Base-by-base conservation (phyloP, 2,888 invertebrate genomes). In the Cephus spinipes region DNA sequence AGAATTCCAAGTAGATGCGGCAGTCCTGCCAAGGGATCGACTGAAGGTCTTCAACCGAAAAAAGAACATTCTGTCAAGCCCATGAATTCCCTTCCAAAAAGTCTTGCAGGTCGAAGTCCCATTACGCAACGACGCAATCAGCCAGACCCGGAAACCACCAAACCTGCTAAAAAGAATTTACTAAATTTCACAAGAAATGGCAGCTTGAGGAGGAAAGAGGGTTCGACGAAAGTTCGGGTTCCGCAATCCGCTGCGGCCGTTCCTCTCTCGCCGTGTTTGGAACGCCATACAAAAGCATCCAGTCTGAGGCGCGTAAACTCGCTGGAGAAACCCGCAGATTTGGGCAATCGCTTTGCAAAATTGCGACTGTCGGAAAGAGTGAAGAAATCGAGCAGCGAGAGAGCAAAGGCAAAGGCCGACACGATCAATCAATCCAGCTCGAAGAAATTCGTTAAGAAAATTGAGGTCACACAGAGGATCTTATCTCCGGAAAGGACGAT, bases 401-500 rank as follows among this genome's bases (percentile, higher is more conserved):
- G 31, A 30, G 40, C n/a, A 4, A 68, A 68, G 31, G 71, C 74
- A 34, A 76, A 78, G 31, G 15, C 34, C 3, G 69, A 69, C 15
- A 34, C 74, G 23, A 40, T 69, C 1, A 74, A 36, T 32, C 75
- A 36, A 15, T 30, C 32, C 11, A 69, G 74, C 55, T 30, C 34
- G 1, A 69, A 30, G 32, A 75, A 69, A 40, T 74, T 74, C n/a
- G 12, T 78, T 23, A 78, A 78, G 32, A 78, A 78, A 34, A 35
- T 68, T 4, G 78, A 78, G 33, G 75, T 78, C 12, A 71, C 75
- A 6, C 71, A 78, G 15, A 75, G 78, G 23, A 78, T 78, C 69
- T 75, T 75, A 35, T 76, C 78, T 4, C 78, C 78, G 23, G 78
- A 78, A 32, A 78, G 78, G 68, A 73, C 35, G n/a, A 68, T 68